Percentiles rank a stretch among this genome's conserved stretches.
Conservation (phyloP, 2,888 invertebrate species). For the Plusia festucae region DNA sequence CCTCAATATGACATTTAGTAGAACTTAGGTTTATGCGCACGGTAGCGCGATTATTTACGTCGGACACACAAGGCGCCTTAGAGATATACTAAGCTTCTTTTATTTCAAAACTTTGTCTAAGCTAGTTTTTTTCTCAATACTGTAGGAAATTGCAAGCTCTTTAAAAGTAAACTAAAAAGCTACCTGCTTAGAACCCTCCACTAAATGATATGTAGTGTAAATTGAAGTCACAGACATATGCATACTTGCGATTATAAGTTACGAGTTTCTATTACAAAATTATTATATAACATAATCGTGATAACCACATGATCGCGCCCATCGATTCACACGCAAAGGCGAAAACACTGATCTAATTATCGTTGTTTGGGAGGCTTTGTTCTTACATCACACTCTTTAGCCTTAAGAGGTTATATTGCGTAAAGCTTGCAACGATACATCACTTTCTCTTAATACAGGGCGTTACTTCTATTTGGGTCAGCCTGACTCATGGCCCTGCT, state of each 20-base stretch:
- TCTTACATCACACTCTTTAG: conserved; percentile 65
- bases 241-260: conserved; percentile 8
- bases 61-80: too few species aligned
- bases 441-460: conserved; percentile 85
- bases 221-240: not conserved
- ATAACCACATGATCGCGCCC: conserved; percentile 32
- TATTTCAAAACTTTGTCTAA: too few species aligned
- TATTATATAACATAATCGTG: conserved; percentile 29
- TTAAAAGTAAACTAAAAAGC: too few species aligned
- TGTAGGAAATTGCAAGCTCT: too few species aligned
- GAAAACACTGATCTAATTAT: conserved; percentile 68
- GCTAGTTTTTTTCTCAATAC: too few species aligned
- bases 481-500: conserved; percentile 77
- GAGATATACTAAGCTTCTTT: too few species aligned
- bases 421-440: conserved; percentile 79
- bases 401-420: conserved; percentile 70
- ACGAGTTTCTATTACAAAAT: conserved; percentile 34
- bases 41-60: too few species aligned
- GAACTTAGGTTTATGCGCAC: too few species aligned
- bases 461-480: conserved; percentile 77
- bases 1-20: too few species aligned
- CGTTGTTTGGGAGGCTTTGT: conserved; percentile 61
- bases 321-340: conserved; percentile 51
- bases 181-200: not conserved
- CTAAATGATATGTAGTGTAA: not conserved